These are phyloP conservation scores for Troglohyphantes excavatus DNA, from an alignment of 2,888 invertebrate genomes.

Conservation along the genomic window DNA sequence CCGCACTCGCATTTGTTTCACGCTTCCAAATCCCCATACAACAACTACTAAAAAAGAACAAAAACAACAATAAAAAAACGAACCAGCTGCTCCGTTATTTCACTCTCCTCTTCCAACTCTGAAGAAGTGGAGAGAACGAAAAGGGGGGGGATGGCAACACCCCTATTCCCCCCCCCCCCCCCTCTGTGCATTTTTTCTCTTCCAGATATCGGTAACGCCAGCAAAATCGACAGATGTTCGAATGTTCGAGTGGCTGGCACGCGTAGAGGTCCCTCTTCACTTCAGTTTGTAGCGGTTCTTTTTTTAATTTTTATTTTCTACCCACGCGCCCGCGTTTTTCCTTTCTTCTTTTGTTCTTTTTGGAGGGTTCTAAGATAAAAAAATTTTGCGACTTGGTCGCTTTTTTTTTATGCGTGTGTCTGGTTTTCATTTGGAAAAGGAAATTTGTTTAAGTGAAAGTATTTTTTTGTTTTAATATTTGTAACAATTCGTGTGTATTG, in stretches of 20 bases:
- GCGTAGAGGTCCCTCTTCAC: conserved; percentile 4
- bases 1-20: background rate
- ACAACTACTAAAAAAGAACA: no score
- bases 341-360: background rate
- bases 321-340: background rate
- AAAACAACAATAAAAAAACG: background rate
- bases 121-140: background rate
- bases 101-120: background rate
- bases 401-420: background rate
- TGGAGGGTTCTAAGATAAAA: background rate
- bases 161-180: conserved; percentile 45
- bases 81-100: conserved; percentile 1
- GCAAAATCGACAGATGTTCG: conserved; percentile 59
- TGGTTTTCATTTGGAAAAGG: no score
- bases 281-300: conserved; percentile 13
- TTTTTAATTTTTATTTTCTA: background rate
- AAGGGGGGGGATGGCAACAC: conserved; percentile 4
- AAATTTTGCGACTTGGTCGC: background rate
- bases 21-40: background rate
- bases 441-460: no score
- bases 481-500: no score
- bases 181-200: conserved; percentile 6
- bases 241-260: conserved; percentile 52
- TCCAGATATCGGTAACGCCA: conserved; percentile 63
- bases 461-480: no score